A percentile compares a stretch with the other conserved stretches of the same genome.
Evolutionary conservation across 2,888 invertebrate genomes (phyloP).

Genomic region (Hydraecia micacea): DNA sequence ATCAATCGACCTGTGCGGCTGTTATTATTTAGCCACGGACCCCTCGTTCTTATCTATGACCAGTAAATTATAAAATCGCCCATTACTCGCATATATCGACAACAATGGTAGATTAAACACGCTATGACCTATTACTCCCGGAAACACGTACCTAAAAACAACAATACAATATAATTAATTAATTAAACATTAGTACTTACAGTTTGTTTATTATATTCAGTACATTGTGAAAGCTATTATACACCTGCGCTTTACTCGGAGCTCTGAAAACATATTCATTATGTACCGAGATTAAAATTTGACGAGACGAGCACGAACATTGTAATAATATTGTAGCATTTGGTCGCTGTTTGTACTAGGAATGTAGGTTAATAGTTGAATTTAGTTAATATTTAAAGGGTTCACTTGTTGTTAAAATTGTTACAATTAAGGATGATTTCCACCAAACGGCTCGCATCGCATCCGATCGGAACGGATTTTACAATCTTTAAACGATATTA

Average conservation of each 20-base stretch:
- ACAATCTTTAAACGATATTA: too few species aligned
- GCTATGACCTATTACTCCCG: background rate
- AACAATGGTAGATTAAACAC: background rate
- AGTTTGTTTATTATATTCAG: conserved; percentile 47
- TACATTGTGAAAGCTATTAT: conserved; percentile 65
- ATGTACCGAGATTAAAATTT: conserved; percentile 72
- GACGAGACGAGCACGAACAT: conserved; percentile 64
- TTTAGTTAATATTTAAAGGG: conserved; percentile 23
- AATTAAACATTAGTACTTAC: conserved; percentile 42
- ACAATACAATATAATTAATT: conserved; percentile 23
- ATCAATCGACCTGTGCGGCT: too few species aligned
- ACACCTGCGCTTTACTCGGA: conserved; percentile 63
- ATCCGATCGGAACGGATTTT: too few species aligned
- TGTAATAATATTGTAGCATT: conserved; percentile 45
- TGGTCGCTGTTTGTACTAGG: conserved; percentile 9
- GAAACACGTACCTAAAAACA: conserved; percentile 14
- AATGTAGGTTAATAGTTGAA: conserved; percentile 37
- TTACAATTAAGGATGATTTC: background rate
- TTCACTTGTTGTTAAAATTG: conserved; percentile 11
- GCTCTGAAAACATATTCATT: conserved; percentile 70
- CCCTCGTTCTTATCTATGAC: background rate
- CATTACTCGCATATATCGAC: background rate
- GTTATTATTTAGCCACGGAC: too few species aligned
- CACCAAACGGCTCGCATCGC: too few species aligned
- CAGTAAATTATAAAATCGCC: background rate